Percentiles rank a stretch among this genome's conserved stretches.
phyloP scores from a whole-genome alignment of 35 echinoderm and acorn worm genomes.

The Apostichopus japonicus region DNA sequence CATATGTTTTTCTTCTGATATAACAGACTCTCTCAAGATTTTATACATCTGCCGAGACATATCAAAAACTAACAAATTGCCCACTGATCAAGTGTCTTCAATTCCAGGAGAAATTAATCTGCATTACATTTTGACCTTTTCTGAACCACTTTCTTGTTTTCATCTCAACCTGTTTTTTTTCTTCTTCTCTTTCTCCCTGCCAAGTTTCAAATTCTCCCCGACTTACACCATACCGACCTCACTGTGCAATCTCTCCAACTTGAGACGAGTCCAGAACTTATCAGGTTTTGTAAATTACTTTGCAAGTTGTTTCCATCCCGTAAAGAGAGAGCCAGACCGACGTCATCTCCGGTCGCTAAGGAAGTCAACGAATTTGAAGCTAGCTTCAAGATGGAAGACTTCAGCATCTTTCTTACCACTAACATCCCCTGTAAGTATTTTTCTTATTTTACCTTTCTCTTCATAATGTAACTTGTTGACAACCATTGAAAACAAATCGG shows the following conservation, averaged over 20 bases:
- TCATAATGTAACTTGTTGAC: neutral
- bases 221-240: slow-evolving; percentile 51
- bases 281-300: slow-evolving; percentile 65
- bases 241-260: slow-evolving; percentile 78
- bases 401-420: slow-evolving; percentile 73
- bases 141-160: no score
- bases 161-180: neutral
- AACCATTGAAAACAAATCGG: neutral
- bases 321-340: neutral
- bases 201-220: slow-evolving; percentile 32
- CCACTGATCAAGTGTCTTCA: no score
- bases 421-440: slow-evolving; percentile 65
- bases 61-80: no score
- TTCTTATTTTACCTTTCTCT: neutral
- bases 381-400: slow-evolving; percentile 75
- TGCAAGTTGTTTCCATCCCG: slow-evolving; percentile 30
- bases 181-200: neutral
- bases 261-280: slow-evolving; percentile 73
- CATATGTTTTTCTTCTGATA: no score
- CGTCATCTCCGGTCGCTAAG: neutral
- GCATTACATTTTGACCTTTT: no score
- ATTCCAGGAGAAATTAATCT: no score
- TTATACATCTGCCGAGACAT: no score
- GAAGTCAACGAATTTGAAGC: neutral
- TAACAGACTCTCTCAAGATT: no score